Conservation (phyloP, 1,140 invertebrate species). For the Leptestheria dahalacensis region DNA sequence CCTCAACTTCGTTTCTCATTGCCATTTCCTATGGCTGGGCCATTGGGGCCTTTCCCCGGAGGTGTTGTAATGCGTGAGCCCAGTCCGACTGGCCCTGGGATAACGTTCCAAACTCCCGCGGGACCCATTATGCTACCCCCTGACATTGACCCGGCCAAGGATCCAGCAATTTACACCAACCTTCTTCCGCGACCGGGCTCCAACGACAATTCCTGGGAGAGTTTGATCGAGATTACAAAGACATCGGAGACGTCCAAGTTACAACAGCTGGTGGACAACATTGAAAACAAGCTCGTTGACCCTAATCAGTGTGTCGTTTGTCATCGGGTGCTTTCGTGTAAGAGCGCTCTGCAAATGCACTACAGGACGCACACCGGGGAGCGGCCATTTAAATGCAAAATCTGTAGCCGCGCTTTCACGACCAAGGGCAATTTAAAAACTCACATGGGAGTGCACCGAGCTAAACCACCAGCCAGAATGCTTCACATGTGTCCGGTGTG, state of each 20-base stretch:
- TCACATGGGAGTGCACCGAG: slow-evolving; percentile 95
- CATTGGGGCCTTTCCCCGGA: background rate
- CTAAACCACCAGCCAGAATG: slow-evolving; percentile 78
- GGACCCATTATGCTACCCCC: slow-evolving; percentile 16
- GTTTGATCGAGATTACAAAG: slow-evolving; percentile 88
- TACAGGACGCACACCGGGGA: slow-evolving; percentile 95
- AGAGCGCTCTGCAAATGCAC: slow-evolving; percentile 97
- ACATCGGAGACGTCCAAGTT: slow-evolving; percentile 88
- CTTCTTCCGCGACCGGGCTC: slow-evolving; percentile 73
- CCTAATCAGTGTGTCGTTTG: slow-evolving; percentile 97
- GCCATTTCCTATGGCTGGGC: slow-evolving; percentile 37
- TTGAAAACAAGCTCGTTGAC: slow-evolving; percentile 87
- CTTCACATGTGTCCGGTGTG: slow-evolving; percentile 96
- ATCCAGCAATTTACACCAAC: slow-evolving; percentile 53
- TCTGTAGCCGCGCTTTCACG: slow-evolving; percentile 89
- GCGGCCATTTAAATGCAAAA: slow-evolving; percentile 88
- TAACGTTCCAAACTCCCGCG: slow-evolving; percentile 34
- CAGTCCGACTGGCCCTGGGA: background rate
- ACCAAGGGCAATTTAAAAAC: slow-evolving; percentile 98
- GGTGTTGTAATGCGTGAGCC: background rate
- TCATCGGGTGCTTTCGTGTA: slow-evolving; percentile 89
- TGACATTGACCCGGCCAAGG: slow-evolving; percentile 48
- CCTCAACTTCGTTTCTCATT: slow-evolving; percentile 24
- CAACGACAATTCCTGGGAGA: slow-evolving; percentile 92
- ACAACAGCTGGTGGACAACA: slow-evolving; percentile 89